Percentiles rank a stretch among this genome's conserved stretches.
Conservation (phyloP, 1,140 invertebrate species). For the Reticulitermes speratus region DNA sequence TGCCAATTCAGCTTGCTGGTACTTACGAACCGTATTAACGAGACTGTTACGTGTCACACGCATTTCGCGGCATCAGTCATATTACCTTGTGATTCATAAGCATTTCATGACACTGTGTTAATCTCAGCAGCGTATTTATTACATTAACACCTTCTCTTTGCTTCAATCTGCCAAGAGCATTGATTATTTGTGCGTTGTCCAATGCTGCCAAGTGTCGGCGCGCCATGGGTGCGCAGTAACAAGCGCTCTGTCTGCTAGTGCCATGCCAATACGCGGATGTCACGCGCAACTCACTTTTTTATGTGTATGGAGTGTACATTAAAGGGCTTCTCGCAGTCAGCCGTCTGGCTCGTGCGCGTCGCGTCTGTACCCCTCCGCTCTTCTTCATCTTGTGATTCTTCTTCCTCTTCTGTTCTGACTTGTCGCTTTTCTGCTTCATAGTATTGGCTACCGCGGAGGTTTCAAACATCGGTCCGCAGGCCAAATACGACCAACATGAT, state of each 20-base stretch:
- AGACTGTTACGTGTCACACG: not conserved
- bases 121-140: conserved; percentile 1
- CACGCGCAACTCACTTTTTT: conserved; percentile 7
- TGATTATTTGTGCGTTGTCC: conserved; percentile 11
- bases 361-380: not conserved
- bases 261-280: conserved; percentile 13
- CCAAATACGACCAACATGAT: not conserved
- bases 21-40: not conserved
- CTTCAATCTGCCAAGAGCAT: conserved; percentile 13
- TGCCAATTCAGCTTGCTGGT: not conserved
- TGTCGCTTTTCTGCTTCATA: conserved; percentile 14
- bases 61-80: not conserved
- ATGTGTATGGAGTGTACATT: conserved; percentile 2
- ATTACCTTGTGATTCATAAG: not conserved
- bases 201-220: not conserved
- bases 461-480: not conserved
- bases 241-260: not conserved
- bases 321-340: conserved; percentile 9
- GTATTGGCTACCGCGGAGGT: not conserved
- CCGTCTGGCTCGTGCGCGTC: not conserved
- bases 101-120: not conserved
- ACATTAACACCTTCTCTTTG: not conserved
- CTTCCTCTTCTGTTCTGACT: conserved; percentile 5
- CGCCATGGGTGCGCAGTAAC: not conserved
- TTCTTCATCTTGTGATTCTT: not conserved